phyloP scores from a whole-genome alignment of 2,888 invertebrate genomes.

The Megamerina dolium region DNA sequence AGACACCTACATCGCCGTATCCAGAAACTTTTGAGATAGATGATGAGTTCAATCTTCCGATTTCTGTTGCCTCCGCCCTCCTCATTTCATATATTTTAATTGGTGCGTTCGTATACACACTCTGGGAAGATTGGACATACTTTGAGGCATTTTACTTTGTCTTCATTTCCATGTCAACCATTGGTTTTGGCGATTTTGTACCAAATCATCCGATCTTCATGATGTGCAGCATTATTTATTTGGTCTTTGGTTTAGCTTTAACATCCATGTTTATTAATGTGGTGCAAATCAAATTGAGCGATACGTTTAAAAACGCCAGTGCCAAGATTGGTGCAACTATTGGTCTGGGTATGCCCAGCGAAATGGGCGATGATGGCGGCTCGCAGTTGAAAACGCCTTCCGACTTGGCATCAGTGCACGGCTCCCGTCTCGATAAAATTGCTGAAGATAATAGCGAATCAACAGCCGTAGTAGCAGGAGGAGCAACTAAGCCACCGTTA shows the following conservation, averaged over 20 bases:
- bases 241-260: slow-evolving; percentile 89
- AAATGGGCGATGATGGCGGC: slow-evolving; percentile 40
- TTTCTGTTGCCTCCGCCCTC: slow-evolving; percentile 79
- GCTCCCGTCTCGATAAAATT: slow-evolving; percentile 37
- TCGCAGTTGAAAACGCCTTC: slow-evolving; percentile 35
- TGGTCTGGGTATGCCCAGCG: slow-evolving; percentile 59
- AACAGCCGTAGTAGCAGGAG: neutral
- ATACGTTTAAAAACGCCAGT: slow-evolving; percentile 78
- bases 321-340: slow-evolving; percentile 81
- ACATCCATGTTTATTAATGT: slow-evolving; percentile 98
- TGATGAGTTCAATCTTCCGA: slow-evolving; percentile 91
- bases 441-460: slow-evolving; percentile 29
- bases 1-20: slow-evolving; percentile 70
- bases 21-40: slow-evolving; percentile 72
- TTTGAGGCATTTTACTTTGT: slow-evolving; percentile 95
- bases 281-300: slow-evolving; percentile 75
- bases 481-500: slow-evolving; percentile 1
- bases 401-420: slow-evolving; percentile 38
- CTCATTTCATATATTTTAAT: slow-evolving; percentile 79
- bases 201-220: slow-evolving; percentile 82
- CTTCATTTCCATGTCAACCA: slow-evolving; percentile 94
- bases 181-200: slow-evolving; percentile 91
- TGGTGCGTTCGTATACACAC: slow-evolving; percentile 73
- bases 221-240: slow-evolving; percentile 86
- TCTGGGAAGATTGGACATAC: slow-evolving; percentile 82